Conservation (phyloP, 2,888 invertebrate genomes). For the Drosophila yooni region DNA sequence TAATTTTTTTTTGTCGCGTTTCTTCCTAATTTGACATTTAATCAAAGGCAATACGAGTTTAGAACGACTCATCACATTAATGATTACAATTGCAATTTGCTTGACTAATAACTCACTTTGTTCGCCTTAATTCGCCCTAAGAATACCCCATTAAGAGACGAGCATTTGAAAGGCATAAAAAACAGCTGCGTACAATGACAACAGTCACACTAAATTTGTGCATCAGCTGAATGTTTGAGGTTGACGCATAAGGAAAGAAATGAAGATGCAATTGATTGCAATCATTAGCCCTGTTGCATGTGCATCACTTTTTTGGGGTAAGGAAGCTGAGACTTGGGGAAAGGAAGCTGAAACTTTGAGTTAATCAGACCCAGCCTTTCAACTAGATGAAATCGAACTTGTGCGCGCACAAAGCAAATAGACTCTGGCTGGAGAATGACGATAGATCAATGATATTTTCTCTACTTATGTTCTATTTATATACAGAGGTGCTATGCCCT, state of each 20-base stretch:
- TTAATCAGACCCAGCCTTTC: neutral
- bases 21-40: slow-evolving; percentile 24
- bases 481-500: slow-evolving; percentile 29
- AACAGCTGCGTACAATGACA: slow-evolving; percentile 14
- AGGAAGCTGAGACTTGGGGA: neutral
- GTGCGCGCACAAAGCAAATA: neutral
- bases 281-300: neutral
- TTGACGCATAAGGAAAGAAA: neutral
- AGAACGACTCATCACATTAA: slow-evolving; percentile 17
- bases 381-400: neutral
- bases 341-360: neutral
- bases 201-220: slow-evolving; percentile 1
- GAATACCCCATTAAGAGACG: slow-evolving; percentile 11
- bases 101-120: slow-evolving; percentile 11
- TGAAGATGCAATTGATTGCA: neutral
- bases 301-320: neutral
- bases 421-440: neutral
- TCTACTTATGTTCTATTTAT: slow-evolving; percentile 1
- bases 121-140: slow-evolving; percentile 11
- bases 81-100: slow-evolving; percentile 11
- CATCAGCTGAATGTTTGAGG: neutral
- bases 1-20: neutral
- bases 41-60: slow-evolving; percentile 20
- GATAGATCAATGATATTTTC: neutral
- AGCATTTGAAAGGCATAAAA: neutral